A percentile compares a stretch with the other conserved stretches of the same genome.
phyloP scores from a whole-genome alignment of 2,888 invertebrate species.

The Octonoba sinensis region DNA sequence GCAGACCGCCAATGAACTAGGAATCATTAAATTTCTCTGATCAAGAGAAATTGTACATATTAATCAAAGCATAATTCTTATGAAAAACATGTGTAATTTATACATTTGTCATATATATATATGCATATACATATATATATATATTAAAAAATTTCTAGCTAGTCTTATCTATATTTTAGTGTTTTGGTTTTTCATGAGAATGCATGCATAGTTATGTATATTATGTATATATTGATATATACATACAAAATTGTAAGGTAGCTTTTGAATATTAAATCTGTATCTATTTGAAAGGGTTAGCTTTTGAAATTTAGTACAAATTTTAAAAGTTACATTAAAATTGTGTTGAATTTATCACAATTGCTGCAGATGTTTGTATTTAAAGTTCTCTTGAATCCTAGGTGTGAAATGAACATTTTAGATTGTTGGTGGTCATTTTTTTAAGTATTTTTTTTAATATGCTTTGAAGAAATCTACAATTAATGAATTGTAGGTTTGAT shows the following conservation, averaged over 20 bases:
- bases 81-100: neutral
- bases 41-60: slow-evolving; percentile 42
- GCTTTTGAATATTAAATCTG: slow-evolving; percentile 15
- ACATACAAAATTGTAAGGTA: slow-evolving; percentile 14
- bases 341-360: no score
- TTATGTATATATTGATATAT: slow-evolving; percentile 23
- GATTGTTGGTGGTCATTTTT: no score
- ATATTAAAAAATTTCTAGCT: slow-evolving; percentile 18
- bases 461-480: no score
- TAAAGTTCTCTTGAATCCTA: no score
- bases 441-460: no score
- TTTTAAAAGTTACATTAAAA: no score
- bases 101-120: slow-evolving; percentile 1
- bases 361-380: no score
- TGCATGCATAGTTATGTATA: slow-evolving; percentile 36
- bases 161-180: slow-evolving; percentile 32
- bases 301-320: no score
- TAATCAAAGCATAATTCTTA: slow-evolving; percentile 7
- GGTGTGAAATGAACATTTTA: no score
- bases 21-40: neutral
- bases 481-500: no score
- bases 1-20: slow-evolving; percentile 72
- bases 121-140: slow-evolving; percentile 32
- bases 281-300: no score
- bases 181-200: neutral